Base-by-base conservation (phyloP, 2,888 invertebrate genomes). In the Thalpophila matura region DNA sequence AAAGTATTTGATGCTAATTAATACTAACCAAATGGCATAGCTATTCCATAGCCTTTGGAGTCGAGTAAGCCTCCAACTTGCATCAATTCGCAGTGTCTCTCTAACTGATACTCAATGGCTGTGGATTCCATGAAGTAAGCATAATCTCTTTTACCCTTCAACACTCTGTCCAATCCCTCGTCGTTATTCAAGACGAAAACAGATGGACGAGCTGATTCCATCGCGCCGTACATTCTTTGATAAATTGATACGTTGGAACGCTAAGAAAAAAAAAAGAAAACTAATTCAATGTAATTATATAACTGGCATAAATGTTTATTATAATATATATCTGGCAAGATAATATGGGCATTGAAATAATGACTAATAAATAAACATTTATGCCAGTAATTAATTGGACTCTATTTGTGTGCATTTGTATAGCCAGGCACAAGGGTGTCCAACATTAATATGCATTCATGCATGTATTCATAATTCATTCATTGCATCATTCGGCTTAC, bases 61-160 rank as follows among this genome's bases (percentile, higher is more conserved):
- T 98, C 98, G 27, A 98, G 93, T 65, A 96, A 93, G 1, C 97
- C 96, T 0, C 98, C 98, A 7, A 98, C 97, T 95, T 98, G 97
- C 85, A 96, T 97, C 68, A 99, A 95, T 46, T 98, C 97, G 85
- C 99, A 99, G 81, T 98, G 96, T 66, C 98, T 95, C 89, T 98
- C 97, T 70, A 98, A 96, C 81, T 97, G 97, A 91, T 99, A 99
- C 90, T 99, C 99, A 71, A 99, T 97, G 1, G 97, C 97, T 0
- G 99, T 98, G 5, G 99, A 99, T 94, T 99, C 99, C 98, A 99
- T 99, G 43, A 99, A 95, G 89, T 97, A 99, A 3, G 99, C 99
- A 89, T 99, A 99, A 55, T 95, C 96, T 51, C 97, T 96, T 88
- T 97, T 97, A 38, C 96, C 97, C 89, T 96, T 97, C 53, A 96